Evolutionary conservation across 2,888 invertebrate genomes (phyloP).

Genomic region (Amphipoea lucens): DNA sequence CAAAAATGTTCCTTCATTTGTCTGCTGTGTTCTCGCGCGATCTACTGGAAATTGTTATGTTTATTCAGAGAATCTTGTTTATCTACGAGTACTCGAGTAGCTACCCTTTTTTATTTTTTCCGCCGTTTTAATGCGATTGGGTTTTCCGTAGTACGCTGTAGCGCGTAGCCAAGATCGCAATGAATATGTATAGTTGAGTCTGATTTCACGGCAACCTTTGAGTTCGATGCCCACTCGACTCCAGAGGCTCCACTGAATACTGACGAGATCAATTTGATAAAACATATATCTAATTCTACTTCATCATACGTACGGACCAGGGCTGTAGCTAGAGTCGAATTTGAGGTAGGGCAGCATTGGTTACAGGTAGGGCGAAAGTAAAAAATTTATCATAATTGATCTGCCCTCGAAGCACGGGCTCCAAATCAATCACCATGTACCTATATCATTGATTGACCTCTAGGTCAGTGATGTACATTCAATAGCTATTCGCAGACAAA

Average conservation of each 20-base stretch:
- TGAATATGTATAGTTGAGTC: constrained; percentile 82
- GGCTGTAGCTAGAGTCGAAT: too few species aligned
- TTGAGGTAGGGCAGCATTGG: too few species aligned
- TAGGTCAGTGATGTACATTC: too few species aligned
- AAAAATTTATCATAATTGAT: too few species aligned
- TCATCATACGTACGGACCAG: constrained; percentile 60
- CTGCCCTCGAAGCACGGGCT: too few species aligned
- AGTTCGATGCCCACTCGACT: constrained; percentile 73
- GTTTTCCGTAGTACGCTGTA: constrained; percentile 78
- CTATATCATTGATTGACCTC: too few species aligned
- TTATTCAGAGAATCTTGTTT: constrained; percentile 84
- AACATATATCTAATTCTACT: constrained; percentile 64
- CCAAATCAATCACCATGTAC: too few species aligned
- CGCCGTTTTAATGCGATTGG: constrained; percentile 85
- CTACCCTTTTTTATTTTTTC: constrained; percentile 78
- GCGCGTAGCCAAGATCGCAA: constrained; percentile 75
- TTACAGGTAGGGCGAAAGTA: too few species aligned
- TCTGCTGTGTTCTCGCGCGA: constrained; percentile 83
- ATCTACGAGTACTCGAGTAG: constrained; percentile 68
- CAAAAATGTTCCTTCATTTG: constrained; percentile 89
- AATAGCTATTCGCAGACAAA: too few species aligned
- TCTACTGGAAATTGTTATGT: constrained; percentile 88
- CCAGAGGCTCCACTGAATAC: constrained; percentile 68
- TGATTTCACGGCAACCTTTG: constrained; percentile 76
- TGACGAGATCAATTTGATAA: constrained; percentile 69